These are phyloP conservation scores for Platycheirus rosarum DNA, from an alignment of 2,888 invertebrate species.

Conservation along the genomic window DNA sequence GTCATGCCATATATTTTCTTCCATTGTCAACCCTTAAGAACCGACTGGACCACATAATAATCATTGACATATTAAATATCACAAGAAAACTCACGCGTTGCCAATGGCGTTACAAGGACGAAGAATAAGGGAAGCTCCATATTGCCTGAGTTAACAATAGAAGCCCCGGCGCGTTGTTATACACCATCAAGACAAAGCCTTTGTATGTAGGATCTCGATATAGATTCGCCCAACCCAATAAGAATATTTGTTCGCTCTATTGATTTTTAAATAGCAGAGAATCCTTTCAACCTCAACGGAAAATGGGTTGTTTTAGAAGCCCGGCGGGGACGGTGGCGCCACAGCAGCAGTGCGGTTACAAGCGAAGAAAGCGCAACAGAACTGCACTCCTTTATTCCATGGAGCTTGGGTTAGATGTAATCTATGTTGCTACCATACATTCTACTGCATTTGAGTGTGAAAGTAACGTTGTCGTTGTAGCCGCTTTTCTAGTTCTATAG, in stretches of 20 bases:
- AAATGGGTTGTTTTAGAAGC: slow-evolving; percentile 45
- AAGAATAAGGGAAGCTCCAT: neutral
- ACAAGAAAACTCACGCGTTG: slow-evolving; percentile 37
- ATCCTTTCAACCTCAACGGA: slow-evolving; percentile 20
- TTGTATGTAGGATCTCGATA: slow-evolving; percentile 24
- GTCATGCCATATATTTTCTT: slow-evolving; percentile 26
- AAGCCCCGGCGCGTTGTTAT: slow-evolving; percentile 26
- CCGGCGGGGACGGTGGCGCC: neutral
- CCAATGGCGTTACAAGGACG: slow-evolving; percentile 32
- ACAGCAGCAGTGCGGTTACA: neutral
- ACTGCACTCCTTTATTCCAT: slow-evolving; percentile 48
- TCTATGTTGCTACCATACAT: slow-evolving; percentile 58
- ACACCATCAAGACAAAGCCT: slow-evolving; percentile 47
- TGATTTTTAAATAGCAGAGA: slow-evolving; percentile 55
- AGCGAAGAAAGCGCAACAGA: slow-evolving; percentile 50
- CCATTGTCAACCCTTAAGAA: slow-evolving; percentile 10
- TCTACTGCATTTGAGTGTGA: slow-evolving; percentile 44
- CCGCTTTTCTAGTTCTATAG: neutral
- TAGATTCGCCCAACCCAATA: slow-evolving; percentile 14
- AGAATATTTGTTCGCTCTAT: slow-evolving; percentile 42
- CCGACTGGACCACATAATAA: slow-evolving; percentile 58
- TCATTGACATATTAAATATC: slow-evolving; percentile 64
- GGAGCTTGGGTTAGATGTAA: slow-evolving; percentile 46
- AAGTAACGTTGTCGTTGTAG: neutral
- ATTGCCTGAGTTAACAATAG: slow-evolving; percentile 49